phyloP scores from a whole-genome alignment of 2,113 vertebrate genomes.

The Leptobrachium ailaonicum region DNA sequence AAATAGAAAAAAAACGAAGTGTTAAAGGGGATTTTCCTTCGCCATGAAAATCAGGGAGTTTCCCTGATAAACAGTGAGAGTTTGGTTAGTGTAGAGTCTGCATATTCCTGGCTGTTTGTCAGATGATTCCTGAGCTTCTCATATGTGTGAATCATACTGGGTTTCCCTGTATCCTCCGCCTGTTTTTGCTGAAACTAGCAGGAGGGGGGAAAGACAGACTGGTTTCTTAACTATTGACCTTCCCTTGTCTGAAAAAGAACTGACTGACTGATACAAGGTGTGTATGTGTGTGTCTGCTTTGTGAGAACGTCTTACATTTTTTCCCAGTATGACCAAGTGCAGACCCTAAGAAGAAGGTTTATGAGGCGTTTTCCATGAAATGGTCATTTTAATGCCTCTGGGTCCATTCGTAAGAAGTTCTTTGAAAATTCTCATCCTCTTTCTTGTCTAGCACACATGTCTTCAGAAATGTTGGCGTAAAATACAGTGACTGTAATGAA shows the following conservation, averaged over 20 bases:
- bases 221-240: conserved; percentile 25
- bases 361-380: conserved; percentile 1
- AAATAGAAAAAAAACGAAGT: conserved; percentile 5
- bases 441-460: background rate
- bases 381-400: background rate
- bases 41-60: conserved; percentile 16
- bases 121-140: conserved; percentile 10
- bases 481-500: background rate
- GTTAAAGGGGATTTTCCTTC: background rate
- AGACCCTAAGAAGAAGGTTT: background rate
- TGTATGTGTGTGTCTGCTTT: conserved; percentile 7
- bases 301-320: background rate
- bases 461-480: background rate
- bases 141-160: conserved; percentile 25
- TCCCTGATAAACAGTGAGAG: conserved; percentile 31
- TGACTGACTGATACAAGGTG: conserved; percentile 10
- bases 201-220: conserved; percentile 2
- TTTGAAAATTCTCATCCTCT: background rate
- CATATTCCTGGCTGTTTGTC: conserved; percentile 19
- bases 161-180: conserved; percentile 25
- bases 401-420: background rate
- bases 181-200: conserved; percentile 34
- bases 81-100: conserved; percentile 20
- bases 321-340: background rate
- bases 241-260: conserved; percentile 13